Evolutionary conservation across 2,113 vertebrate genomes (phyloP).

Genomic region (Lophura nycthemera): DNA sequence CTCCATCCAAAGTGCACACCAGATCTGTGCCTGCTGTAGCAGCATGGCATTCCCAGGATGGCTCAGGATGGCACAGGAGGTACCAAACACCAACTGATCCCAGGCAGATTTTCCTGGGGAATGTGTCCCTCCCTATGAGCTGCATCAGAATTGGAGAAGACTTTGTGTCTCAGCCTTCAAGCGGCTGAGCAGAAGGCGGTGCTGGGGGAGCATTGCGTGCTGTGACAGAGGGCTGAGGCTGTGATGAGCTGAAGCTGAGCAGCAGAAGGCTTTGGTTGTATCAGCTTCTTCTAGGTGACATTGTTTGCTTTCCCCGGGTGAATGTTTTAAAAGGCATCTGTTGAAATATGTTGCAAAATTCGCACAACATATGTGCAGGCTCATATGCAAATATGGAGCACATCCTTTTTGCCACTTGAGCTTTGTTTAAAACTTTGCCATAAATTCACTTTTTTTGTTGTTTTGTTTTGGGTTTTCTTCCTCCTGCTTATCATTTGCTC

Average conservation of each 20-base stretch:
- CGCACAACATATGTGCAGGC: slow-evolving; percentile 62
- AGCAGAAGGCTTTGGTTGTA: slow-evolving; percentile 53
- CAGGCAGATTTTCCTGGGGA: background rate
- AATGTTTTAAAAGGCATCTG: slow-evolving; percentile 62
- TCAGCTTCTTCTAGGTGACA: slow-evolving; percentile 56
- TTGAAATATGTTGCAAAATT: slow-evolving; percentile 55
- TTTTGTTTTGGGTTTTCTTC: background rate
- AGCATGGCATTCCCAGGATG: background rate
- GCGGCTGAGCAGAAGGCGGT: slow-evolving; percentile 16
- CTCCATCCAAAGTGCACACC: background rate
- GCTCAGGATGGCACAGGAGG: slow-evolving; percentile 6
- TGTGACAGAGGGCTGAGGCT: slow-evolving; percentile 1
- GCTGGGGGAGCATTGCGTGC: background rate
- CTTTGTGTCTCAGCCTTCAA: background rate
- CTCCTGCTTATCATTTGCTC: background rate
- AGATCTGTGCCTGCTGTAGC: background rate
- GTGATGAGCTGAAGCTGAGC: slow-evolving; percentile 54
- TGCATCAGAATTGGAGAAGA: rapidly evolving
- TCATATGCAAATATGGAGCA: slow-evolving; percentile 30
- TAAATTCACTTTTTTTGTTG: background rate
- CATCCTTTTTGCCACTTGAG: slow-evolving; percentile 42
- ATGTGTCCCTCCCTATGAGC: rapidly evolving
- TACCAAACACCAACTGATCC: background rate
- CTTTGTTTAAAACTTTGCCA: slow-evolving; percentile 41
- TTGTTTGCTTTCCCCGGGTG: slow-evolving; percentile 61